Percentiles rank a stretch among this genome's conserved stretches.
These are phyloP conservation scores for Malthinus seriepunctatus DNA, from an alignment of 2,888 invertebrate species.

Conservation along the genomic window DNA sequence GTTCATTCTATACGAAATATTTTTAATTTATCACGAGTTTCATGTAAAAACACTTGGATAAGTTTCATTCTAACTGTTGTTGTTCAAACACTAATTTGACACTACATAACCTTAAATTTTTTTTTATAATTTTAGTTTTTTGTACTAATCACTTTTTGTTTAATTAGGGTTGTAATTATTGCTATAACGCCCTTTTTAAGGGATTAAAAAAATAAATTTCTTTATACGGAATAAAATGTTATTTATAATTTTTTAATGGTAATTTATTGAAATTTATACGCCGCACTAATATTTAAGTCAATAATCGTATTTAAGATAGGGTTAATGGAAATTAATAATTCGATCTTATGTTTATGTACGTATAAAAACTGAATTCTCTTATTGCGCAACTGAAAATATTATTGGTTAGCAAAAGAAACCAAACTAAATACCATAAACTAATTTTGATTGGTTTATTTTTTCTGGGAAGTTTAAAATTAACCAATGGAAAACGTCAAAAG, in stretches of 20 bases:
- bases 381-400: slow-evolving; percentile 52
- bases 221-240: no score
- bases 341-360: slow-evolving; percentile 34
- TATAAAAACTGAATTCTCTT: slow-evolving; percentile 36
- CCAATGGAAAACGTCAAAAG: slow-evolving; percentile 56
- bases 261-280: neutral
- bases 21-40: no score
- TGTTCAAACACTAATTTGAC: no score
- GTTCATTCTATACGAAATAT: slow-evolving; percentile 62
- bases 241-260: no score
- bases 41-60: no score
- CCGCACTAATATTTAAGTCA: neutral
- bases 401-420: slow-evolving; percentile 59
- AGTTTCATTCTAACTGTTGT: no score
- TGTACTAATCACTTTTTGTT: no score
- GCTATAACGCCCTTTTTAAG: no score
- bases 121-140: no score
- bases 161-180: no score
- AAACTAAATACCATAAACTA: slow-evolving; percentile 56
- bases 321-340: neutral
- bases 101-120: no score
- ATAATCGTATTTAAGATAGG: neutral
- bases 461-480: slow-evolving; percentile 63
- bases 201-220: no score
- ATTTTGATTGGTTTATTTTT: slow-evolving; percentile 59